A percentile compares a stretch with the other conserved stretches of the same genome.
Conservation (phyloP, 92 coral and sea anemone genomes). For the Epizoanthus fatuus region DNA sequence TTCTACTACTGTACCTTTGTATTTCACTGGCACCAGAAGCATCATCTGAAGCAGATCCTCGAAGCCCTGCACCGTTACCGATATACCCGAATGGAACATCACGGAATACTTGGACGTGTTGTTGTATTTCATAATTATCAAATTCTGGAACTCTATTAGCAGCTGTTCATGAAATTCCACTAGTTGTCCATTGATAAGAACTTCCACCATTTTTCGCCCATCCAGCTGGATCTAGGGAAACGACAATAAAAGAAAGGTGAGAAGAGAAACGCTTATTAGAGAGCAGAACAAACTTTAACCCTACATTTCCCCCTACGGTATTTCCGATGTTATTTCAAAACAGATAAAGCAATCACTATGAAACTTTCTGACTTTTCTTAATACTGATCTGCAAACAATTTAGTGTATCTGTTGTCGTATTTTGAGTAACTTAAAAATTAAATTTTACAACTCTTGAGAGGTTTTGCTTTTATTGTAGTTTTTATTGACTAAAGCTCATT, state of each 20-base stretch:
- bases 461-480: no score
- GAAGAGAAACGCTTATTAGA: no score
- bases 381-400: no score
- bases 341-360: no score
- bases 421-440: no score
- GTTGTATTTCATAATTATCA: conserved; percentile 61
- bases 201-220: conserved; percentile 72
- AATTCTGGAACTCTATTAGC: conserved; percentile 65
- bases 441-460: no score
- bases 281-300: neutral
- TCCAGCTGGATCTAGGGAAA: conserved; percentile 71
- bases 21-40: conserved; percentile 63
- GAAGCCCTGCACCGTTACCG: conserved; percentile 77
- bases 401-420: no score
- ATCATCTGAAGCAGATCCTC: conserved; percentile 70
- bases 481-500: no score
- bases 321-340: no score
- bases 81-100: conserved; percentile 77
- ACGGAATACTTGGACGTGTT: conserved; percentile 74
- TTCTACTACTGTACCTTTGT: conserved; percentile 39
- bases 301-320: no score
- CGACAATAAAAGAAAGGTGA: no score
- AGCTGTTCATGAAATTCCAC: conserved; percentile 70
- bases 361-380: no score
- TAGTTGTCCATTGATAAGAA: conserved; percentile 77